Base-by-base conservation (phyloP, 2,113 vertebrate genomes). In the Perccottus glenii region DNA sequence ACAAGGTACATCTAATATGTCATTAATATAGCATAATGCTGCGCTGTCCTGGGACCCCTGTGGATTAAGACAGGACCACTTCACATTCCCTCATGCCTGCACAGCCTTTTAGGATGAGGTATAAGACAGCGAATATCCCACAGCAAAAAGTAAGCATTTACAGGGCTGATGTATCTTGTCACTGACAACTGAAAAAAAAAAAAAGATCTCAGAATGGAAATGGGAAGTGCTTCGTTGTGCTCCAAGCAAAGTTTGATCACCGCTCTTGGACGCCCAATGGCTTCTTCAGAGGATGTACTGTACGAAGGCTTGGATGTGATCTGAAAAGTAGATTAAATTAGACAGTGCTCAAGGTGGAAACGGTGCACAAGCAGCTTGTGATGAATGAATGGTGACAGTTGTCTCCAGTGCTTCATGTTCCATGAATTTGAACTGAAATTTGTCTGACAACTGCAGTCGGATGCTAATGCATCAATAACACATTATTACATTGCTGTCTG, bases 301-400 rank as follows among this genome's bases (percentile, higher is more conserved):
- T 57, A 45, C 59, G n/a, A 50, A 73, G 77, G 80, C 66, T 68
- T 32, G 49, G 71, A 77, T 84, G 85, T 69, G 81, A 81, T 87
- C 49, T 74, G 64, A 57, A 80, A 73, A 70, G 74, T 64, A 74
- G 80, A 89, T 87, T 65, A 80, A 84, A 86, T 88, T 85, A 83
- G 84, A 86, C 83, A 78, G 83, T 73, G 88, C 87, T 90, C 81
- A 67, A 83, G 85, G 85, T 88, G 71, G 78, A 82, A 75, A 68
- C 68, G 58, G 65, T 67, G 73, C 75, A 72, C 62, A 72, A 52
- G 43, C 69, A 3, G 1, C 55, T 66, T 55, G 61, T 87, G 89
- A 91, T 67, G 78, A 79, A 89, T 86, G 67, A 77, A 79, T 70
- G 72, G 42, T 82, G 85, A 89, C 88, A 84, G 83, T 88, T 70